Percentiles rank a stretch among this genome's conserved stretches.
Conservation (phyloP, 92 coral and sea anemone species). For the Heliopora coerulea region DNA sequence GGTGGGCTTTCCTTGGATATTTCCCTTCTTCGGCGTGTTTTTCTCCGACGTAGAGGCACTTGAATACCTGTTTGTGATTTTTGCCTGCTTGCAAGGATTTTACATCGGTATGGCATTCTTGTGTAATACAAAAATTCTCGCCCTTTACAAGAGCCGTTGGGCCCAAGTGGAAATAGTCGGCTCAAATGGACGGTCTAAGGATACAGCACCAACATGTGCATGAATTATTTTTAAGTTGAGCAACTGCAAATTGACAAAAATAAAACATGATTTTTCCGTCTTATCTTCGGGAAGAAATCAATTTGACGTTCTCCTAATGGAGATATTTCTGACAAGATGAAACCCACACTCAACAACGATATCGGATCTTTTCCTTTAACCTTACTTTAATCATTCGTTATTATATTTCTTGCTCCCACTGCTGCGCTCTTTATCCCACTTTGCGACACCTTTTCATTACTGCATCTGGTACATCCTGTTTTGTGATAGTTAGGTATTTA, state of each 20-base stretch:
- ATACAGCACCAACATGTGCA: neutral
- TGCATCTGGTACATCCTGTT: too few species aligned
- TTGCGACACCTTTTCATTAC: too few species aligned
- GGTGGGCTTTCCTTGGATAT: neutral
- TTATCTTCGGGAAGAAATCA: too few species aligned
- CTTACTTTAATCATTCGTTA: too few species aligned
- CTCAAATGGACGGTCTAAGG: neutral
- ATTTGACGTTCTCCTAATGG: too few species aligned
- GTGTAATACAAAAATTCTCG: neutral
- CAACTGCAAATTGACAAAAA: neutral
- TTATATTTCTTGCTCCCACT: too few species aligned
- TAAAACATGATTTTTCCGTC: neutral
- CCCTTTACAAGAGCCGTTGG: neutral
- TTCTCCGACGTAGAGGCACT: neutral
- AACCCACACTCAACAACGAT: too few species aligned
- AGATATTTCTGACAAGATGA: too few species aligned
- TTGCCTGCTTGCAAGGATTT: neutral
- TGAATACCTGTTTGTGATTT: conserved; percentile 5
- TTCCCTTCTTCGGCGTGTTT: neutral
- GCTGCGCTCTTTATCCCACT: too few species aligned
- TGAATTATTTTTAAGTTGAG: neutral
- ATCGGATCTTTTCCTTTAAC: too few species aligned
- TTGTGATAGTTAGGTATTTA: too few species aligned
- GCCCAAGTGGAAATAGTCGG: neutral
- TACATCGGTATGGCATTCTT: neutral